Conservation (phyloP, 2,797 vertebrate genomes). For the Clarias pachynema region DNA sequence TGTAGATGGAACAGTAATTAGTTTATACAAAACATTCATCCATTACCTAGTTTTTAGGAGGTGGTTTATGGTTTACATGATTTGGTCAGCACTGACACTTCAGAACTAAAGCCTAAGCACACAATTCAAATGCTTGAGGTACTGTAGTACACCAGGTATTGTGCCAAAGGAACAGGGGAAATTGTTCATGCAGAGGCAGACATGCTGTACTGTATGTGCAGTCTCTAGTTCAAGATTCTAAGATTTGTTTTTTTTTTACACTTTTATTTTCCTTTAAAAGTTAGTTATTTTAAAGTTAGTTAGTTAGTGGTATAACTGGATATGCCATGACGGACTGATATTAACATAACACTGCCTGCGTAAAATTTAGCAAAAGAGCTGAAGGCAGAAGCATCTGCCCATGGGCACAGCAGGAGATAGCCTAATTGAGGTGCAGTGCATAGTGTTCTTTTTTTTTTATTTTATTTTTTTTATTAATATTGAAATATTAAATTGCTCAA, state of each 20-base stretch:
- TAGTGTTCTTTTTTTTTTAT: not conserved
- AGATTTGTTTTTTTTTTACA: conserved; percentile 16
- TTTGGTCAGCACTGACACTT: conserved; percentile 18
- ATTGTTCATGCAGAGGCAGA: conserved; percentile 31
- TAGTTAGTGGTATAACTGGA: not conserved
- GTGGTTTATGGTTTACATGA: conserved; percentile 15
- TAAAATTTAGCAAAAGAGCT: conserved; percentile 22
- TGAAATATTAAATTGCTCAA: not conserved
- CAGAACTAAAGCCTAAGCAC: conserved; percentile 51
- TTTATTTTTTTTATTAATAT: not conserved
- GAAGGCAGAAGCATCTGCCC: conserved; percentile 21
- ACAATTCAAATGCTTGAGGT: conserved; percentile 35
- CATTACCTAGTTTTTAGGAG: not conserved
- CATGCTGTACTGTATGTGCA: conserved; percentile 24
- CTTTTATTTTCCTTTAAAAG: not conserved
- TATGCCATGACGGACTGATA: not conserved
- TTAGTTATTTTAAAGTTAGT: conserved; percentile 14
- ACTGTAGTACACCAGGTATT: conserved; percentile 59
- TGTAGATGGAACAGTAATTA: not conserved
- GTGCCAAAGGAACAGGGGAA: conserved; percentile 77
- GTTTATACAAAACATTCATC: not conserved
- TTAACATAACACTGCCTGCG: not conserved
- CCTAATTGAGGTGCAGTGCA: conserved; percentile 14
- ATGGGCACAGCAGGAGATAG: conserved; percentile 19
- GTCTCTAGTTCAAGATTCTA: conserved; percentile 18